Evolutionary conservation across 2,797 vertebrate genomes (phyloP).

Genomic region (Zalophus californianus): DNA sequence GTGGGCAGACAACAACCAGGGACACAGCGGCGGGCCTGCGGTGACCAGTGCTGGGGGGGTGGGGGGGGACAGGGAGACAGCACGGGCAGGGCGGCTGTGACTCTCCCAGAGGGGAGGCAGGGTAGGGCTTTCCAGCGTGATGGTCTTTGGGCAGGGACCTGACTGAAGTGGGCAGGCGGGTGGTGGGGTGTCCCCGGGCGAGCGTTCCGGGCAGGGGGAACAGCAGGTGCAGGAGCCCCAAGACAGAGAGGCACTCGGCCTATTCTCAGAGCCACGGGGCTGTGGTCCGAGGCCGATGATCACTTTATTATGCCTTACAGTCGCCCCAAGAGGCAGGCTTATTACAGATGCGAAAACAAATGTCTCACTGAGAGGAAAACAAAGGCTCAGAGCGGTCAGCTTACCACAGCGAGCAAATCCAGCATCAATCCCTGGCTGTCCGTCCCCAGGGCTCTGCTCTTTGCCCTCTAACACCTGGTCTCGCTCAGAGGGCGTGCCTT

Average conservation of each 20-base stretch:
- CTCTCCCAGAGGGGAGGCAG: not conserved
- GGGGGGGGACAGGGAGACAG: no score
- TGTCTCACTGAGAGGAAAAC: not conserved
- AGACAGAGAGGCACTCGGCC: not conserved
- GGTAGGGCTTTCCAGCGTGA: not conserved
- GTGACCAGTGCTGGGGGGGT: not conserved
- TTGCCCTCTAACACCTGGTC: not conserved
- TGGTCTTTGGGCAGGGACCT: not conserved
- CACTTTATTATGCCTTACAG: not conserved
- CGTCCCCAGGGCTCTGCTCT: not conserved
- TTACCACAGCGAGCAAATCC: not conserved
- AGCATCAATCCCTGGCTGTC: not conserved
- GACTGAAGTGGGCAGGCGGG: not conserved
- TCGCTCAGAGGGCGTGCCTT: not conserved
- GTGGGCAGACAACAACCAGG: not conserved
- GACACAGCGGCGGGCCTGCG: not conserved
- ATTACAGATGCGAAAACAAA: not conserved
- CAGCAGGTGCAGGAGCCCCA: no score
- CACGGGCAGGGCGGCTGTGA: rapidly evolving
- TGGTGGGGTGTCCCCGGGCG: not conserved
- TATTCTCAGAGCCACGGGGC: not conserved
- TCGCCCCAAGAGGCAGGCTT: not conserved
- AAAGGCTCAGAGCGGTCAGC: not conserved
- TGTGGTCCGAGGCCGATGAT: not conserved
- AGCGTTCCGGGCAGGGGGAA: not conserved